Evolutionary conservation across 92 coral and sea anemone species (phyloP), one percentile per base, ranked within the genome.

Genomic region (Nematostella vectensis): DNA sequence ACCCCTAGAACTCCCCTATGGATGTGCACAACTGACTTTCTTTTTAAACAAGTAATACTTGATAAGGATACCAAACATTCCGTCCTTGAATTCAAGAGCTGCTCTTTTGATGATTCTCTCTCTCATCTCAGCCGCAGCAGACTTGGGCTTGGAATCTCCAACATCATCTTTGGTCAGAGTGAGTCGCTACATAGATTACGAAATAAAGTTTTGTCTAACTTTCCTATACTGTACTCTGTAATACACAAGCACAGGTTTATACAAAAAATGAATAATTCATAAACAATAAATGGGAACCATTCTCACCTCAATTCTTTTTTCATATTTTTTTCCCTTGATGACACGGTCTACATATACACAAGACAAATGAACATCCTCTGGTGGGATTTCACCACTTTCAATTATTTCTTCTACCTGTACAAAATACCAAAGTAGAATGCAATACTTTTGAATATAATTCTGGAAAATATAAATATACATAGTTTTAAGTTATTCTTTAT

Each of bases 31-130:
- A n/a, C n/a, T n/a, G n/a, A n/a, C n/a, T n/a, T n/a, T n/a, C n/a
- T n/a, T n/a, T n/a, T n/a, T n/a, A n/a, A n/a, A n/a, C n/a, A n/a
- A n/a, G n/a, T n/a, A n/a, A n/a, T n/a, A n/a, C n/a, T n/a, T n/a
- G 18, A 19, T 24, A 69, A 78, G 99, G 99, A 93, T 93, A 93
- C 96, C 95, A 72, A 78, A 82, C 99, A 93, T 93, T 50, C 95
- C 88, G 59, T 93, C 93, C 59, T 70, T 80, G 31, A 93, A 93
- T 70, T 93, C 99, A 23, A 81, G 39, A 2, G 99, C 96, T 11
- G 99, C 99, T 54, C 99, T 61, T 53, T 68, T 79, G 31, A 93
- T 93, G 19, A 93, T 93, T 48, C 95, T 58, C 30, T 82, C 93
- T 65, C 99, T 82, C 38, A 86, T 47, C 53, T 78, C 75, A 23